Base-by-base conservation (phyloP, 64 coral and sea anemone genomes). In the Orbicella faveolata region DNA sequence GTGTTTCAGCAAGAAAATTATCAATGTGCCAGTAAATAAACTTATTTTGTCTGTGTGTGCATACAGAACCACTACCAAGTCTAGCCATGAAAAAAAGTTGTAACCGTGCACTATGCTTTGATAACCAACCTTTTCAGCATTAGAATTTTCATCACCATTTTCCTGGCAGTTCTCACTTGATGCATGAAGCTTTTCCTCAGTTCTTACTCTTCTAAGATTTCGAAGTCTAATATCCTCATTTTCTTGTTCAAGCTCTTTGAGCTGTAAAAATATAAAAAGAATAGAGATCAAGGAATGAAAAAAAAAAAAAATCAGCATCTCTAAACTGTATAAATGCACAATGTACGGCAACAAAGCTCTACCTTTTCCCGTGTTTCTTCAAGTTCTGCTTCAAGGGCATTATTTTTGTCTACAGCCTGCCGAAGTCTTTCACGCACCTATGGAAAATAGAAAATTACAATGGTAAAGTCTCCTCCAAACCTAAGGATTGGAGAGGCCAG, bases 381-480 rank as follows among this genome's bases (percentile, higher is more conserved):
- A 48, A 94, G 80, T 55, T 94, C 93, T 64, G 57, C 87, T 87
- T 94, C 93, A 66, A 94, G 86, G 7, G 81, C 52, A 67, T 94
- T 94, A 10, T 77, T 85, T 21, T 89, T 90, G 53, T 94, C 93
- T 17, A 94, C 89, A 80, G 93, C 93, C 59, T 90, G 81, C 16
- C 83, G 48, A 67, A 94, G 90, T 84, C 89, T 94, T 48, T 94
- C 93, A 34, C 93, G 88, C 36, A 94, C 93, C 93, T 94, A 15
- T 2, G 55, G 15, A 59, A 59, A 59, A 59, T 1, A 12, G 1
- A 14, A 59, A 30, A 30, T 30, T 57, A 14, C 9, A 59, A 16
- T 14, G 12, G 55, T 59, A 14, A 10, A 15, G 55, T 59, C 30
- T 30, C 30, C 30, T 30, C 55, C 55, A 59, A 48, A 48, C 55